phyloP scores from a whole-genome alignment of 2,113 vertebrate genomes.

The Pollimyrus isidori region DNA sequence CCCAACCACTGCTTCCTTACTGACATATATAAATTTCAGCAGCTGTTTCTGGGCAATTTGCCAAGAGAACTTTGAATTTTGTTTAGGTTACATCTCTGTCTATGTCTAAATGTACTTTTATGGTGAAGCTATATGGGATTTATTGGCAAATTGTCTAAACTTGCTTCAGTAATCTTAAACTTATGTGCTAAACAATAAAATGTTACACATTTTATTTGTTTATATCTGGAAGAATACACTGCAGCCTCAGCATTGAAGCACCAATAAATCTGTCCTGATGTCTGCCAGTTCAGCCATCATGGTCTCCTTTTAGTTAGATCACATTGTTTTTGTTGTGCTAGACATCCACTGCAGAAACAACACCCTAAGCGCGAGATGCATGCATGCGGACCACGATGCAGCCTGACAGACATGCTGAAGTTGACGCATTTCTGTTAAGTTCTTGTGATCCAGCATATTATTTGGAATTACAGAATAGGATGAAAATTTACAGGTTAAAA shows the following conservation, averaged over 20 bases:
- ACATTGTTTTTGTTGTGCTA: not conserved
- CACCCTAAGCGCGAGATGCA: not conserved
- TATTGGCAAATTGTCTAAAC: not conserved
- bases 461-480: not conserved
- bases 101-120: not conserved
- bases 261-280: not conserved
- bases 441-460: not conserved
- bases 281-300: not conserved
- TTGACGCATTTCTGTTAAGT: not conserved
- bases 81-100: constrained; percentile 8
- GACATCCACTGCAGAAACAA: not conserved
- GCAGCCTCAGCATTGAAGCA: not conserved
- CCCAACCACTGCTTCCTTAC: not conserved
- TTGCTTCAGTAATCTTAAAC: not conserved
- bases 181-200: not conserved
- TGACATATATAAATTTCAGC: constrained; percentile 1
- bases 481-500: not conserved
- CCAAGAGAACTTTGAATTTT: not conserved
- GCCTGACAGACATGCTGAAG: not conserved
- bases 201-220: not conserved
- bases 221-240: not conserved
- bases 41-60: not conserved
- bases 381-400: not conserved
- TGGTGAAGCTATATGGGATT: constrained; percentile 3
- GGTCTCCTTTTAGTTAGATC: not conserved